Evolutionary conservation across 92 coral and sea anemone genomes (phyloP), one percentile per base, ranked within the genome.

Genomic region (Diadumene lineata): DNA sequence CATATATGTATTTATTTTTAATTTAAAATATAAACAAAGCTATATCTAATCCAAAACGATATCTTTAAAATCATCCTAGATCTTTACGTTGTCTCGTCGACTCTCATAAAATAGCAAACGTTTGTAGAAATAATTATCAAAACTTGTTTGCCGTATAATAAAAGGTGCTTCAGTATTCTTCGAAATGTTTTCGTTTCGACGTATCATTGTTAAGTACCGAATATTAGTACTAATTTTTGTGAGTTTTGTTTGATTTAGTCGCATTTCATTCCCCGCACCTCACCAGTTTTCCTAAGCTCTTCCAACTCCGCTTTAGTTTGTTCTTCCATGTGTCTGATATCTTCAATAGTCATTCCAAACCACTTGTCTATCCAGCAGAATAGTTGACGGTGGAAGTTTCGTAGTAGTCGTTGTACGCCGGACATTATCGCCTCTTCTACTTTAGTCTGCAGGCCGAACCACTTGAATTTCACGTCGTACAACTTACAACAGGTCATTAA

Each of bases 361-460:
- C 99, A 96, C 23, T 80, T 82, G 56, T 96, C 99, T 24, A 96
- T 43, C 99, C 99, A 96, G 66, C 99, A 96, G 44, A 92, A 92
- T 63, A 96, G 76, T 84, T 96, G 97, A 43, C 99, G 99, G 73
- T 96, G 99, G 67, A 96, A 96, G 72, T 96, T 96, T 56, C 79
- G 82, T 28, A 96, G 86, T 18, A 96, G 87, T n/a, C 97, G 90
- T 30, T 6, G 43, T 0, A 94, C 97, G 8, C 93, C 87, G 1
- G 44, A 66, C 19, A 75, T 60, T 22, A 94, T 86, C 13, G 80
- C 26, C 11, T 11, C 1, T 66, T 94, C 89, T 0, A 94, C 96
- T 69, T 25, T 84, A 9, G 81, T 64, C 50, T 96, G 99, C 8
- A 96, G 50, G 3, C 88, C 88, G 78, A 75, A 92, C 99, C 99